Conservation (phyloP, 2,113 vertebrate genomes). For the Toxotes jaculatrix region DNA sequence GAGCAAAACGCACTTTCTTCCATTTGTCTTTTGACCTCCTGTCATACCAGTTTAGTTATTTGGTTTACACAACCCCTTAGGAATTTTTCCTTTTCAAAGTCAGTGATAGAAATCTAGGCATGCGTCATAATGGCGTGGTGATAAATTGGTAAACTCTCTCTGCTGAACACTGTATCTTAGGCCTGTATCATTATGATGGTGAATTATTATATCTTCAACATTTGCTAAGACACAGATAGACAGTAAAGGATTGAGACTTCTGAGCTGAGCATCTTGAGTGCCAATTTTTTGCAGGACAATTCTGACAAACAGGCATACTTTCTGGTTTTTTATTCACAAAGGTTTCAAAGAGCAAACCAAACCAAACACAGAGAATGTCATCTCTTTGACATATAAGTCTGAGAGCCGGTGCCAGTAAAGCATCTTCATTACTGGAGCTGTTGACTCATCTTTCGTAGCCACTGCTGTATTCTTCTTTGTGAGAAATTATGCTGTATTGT, state of each 20-base stretch:
- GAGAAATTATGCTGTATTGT: constrained; percentile 17
- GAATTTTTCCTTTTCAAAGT: constrained; percentile 55
- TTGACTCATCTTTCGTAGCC: constrained; percentile 12
- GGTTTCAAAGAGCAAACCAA: constrained; percentile 51
- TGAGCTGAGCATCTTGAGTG: constrained; percentile 3
- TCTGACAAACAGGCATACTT: constrained; percentile 18
- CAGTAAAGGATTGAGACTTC: constrained; percentile 22
- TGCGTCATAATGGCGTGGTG: constrained; percentile 16
- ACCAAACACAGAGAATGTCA: constrained; percentile 43
- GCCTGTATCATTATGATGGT: constrained; percentile 38
- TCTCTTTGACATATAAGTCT: constrained; percentile 43
- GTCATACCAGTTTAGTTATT: constrained; percentile 48
- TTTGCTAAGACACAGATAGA: constrained; percentile 18
- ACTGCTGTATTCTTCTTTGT: constrained; percentile 10
- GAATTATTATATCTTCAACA: constrained; percentile 30
- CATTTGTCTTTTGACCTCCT: constrained; percentile 44
- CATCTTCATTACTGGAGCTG: constrained; percentile 18
- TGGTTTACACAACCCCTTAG: constrained; percentile 53
- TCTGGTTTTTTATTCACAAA: constrained; percentile 43
- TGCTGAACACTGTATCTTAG: constrained; percentile 25
- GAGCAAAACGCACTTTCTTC: constrained; percentile 11
- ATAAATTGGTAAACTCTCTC: constrained; percentile 47
- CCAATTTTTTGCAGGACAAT: constrained; percentile 13
- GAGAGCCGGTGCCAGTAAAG: constrained; percentile 35
- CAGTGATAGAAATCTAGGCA: constrained; percentile 38